These are phyloP conservation scores for Andrena trimmerana DNA, from an alignment of 2,888 invertebrate species.

Conservation along the genomic window DNA sequence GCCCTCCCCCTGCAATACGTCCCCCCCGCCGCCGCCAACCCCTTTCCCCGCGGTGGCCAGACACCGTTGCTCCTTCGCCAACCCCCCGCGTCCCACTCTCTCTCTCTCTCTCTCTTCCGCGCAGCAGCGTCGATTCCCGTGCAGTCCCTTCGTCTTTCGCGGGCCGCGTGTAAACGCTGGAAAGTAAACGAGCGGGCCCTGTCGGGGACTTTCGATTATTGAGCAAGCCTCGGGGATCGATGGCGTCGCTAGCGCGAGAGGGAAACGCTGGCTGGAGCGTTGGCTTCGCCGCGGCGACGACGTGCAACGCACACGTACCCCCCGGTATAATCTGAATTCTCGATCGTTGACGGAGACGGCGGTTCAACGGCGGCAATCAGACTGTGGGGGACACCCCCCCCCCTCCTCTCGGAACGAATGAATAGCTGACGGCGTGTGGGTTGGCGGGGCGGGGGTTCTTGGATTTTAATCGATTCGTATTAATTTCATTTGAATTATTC, in stretches of 20 bases:
- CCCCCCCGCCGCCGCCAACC: background rate
- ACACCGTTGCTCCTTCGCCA: conserved; percentile 9
- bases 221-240: conserved; percentile 33
- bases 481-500: background rate
- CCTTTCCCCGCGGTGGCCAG: background rate
- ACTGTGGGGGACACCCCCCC: background rate
- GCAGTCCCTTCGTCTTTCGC: conserved; percentile 54
- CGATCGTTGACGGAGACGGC: background rate
- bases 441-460: background rate
- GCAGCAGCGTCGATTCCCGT: conserved; percentile 48
- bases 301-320: background rate
- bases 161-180: conserved; percentile 31
- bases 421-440: background rate
- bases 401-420: background rate
- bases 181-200: conserved; percentile 38
- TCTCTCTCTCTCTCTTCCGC: background rate
- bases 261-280: conserved; percentile 10
- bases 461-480: background rate
- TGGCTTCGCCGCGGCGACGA: conserved; percentile 1
- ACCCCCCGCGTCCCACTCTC: background rate
- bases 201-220: conserved; percentile 51
- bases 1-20: background rate
- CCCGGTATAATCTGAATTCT: background rate
- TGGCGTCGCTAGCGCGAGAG: conserved; percentile 8
- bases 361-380: conserved; percentile 1